Conservation (phyloP, 2,888 invertebrate species). For the Noctua janthe region DNA sequence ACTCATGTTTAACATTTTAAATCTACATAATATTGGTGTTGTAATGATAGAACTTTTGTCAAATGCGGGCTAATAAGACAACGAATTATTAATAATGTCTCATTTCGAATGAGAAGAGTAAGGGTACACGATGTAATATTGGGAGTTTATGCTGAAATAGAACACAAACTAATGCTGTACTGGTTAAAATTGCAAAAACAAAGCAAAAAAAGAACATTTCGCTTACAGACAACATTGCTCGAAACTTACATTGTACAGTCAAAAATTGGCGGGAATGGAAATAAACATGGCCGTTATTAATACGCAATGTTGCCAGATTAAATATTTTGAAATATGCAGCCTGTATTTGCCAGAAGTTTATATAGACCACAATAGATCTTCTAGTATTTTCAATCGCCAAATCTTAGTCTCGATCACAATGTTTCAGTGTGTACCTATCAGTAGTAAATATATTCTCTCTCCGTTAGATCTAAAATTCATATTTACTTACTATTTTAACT, state of each 20-base stretch:
- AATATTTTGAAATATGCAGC: slow-evolving; percentile 68
- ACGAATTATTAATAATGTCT: slow-evolving; percentile 82
- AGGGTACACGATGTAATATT: slow-evolving; percentile 69
- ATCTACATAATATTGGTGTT: slow-evolving; percentile 70
- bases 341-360: slow-evolving; percentile 89
- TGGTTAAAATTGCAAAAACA: background rate
- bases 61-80: slow-evolving; percentile 89
- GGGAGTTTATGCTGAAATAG: slow-evolving; percentile 47
- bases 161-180: background rate
- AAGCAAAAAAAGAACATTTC: slow-evolving; percentile 5
- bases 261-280: slow-evolving; percentile 34
- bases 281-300: slow-evolving; percentile 23
- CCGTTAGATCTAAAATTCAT: slow-evolving; percentile 63
- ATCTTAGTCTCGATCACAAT: slow-evolving; percentile 69
- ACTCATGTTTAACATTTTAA: slow-evolving; percentile 66
- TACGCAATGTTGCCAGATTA: slow-evolving; percentile 46
- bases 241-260: slow-evolving; percentile 10
- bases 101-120: slow-evolving; percentile 57
- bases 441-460: slow-evolving; percentile 70
- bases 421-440: slow-evolving; percentile 73
- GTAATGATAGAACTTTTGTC: slow-evolving; percentile 83
- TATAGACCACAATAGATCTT: slow-evolving; percentile 51
- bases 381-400: slow-evolving; percentile 71
- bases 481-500: slow-evolving; percentile 68
- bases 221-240: background rate